phyloP scores from a whole-genome alignment of 1,140 invertebrate genomes.

The Eriocheir sinensis region DNA sequence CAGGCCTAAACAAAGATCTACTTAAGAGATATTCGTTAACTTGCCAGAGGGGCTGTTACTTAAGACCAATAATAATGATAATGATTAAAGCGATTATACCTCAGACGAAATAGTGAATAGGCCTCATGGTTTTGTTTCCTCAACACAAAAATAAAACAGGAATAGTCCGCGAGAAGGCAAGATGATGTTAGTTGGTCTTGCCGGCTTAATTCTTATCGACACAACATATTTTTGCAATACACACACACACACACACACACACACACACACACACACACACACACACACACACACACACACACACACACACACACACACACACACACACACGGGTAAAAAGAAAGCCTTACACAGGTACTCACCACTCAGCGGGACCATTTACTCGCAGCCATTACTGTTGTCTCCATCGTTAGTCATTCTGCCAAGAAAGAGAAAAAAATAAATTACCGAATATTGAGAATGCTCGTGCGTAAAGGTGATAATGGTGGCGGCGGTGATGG shows the following conservation, averaged over 20 bases:
- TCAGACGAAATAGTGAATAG: no score
- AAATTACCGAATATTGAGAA: background rate
- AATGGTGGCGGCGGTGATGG: background rate
- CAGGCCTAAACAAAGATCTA: no score
- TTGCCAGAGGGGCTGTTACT: no score
- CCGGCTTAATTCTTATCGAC: no score
- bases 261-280: slow-evolving; percentile 20
- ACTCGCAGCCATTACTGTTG: background rate
- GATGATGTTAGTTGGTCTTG: no score
- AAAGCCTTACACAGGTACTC: background rate
- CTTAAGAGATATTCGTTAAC: no score
- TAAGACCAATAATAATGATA: no score
- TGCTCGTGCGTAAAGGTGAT: background rate
- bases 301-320: slow-evolving; percentile 28
- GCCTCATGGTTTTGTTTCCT: no score
- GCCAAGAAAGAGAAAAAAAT: background rate
- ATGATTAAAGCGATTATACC: no score
- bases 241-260: slow-evolving; percentile 20
- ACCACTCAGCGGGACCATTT: background rate
- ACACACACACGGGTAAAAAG: background rate
- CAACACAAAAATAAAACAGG: no score
- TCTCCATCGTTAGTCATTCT: background rate
- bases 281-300: slow-evolving; percentile 28
- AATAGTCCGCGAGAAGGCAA: no score
- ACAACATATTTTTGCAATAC: no score